These are phyloP conservation scores for Hydrochoerus hydrochaeris DNA, from an alignment of 2,113 vertebrate genomes.

Conservation along the genomic window DNA sequence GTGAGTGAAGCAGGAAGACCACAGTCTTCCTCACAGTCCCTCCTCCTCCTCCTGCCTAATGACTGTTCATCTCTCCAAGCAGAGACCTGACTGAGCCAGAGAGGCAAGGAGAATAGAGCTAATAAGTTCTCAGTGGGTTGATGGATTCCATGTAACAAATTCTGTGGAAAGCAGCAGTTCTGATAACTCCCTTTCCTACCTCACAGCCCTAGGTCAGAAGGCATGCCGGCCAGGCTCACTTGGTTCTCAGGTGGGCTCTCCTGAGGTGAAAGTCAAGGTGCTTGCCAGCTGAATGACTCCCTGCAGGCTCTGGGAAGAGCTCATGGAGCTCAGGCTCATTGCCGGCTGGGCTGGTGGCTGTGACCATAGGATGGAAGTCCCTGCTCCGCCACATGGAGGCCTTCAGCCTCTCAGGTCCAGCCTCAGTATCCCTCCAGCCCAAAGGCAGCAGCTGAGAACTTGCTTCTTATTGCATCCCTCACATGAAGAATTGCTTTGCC, in stretches of 20 bases:
- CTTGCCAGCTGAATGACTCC: background rate
- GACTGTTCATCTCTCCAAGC: background rate
- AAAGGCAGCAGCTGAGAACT: background rate
- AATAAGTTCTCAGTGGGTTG: background rate
- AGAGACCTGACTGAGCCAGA: background rate
- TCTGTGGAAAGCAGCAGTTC: background rate
- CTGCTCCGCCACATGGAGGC: fast-evolving
- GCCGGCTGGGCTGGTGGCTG: background rate
- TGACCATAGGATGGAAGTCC: background rate
- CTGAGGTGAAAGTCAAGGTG: too few relatives aligned
- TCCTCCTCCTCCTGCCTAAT: background rate
- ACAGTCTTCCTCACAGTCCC: background rate
- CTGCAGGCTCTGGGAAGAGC: background rate
- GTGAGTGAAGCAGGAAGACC: background rate
- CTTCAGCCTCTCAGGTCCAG: background rate
- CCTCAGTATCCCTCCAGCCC: background rate
- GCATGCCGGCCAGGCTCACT: background rate
- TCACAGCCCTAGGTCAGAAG: background rate
- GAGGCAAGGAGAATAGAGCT: background rate
- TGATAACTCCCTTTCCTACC: background rate
- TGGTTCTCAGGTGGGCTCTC: background rate
- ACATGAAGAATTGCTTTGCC: background rate
- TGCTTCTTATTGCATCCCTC: background rate
- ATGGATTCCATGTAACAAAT: background rate
- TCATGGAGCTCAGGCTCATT: background rate